Evolutionary conservation across 2,113 vertebrate species (phyloP), one percentile per base, ranked within the genome.

Genomic region (Pteropus alecto): DNA sequence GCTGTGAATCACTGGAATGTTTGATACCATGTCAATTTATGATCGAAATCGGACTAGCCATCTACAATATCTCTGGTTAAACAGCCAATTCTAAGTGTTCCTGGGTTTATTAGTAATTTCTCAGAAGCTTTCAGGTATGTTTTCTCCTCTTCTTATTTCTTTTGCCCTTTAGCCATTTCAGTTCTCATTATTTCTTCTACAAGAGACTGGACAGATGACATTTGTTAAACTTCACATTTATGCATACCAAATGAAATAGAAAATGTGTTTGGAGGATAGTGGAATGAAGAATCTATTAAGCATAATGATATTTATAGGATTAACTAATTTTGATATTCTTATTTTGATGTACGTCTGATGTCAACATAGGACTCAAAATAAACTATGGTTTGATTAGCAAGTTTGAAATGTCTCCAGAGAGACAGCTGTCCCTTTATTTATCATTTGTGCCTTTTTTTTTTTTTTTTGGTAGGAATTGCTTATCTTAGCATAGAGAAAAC

Each of bases 381-480:
- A 21, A 19, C 28, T 48, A 3, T 56, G 26, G 0, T 24, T 74
- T 76, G 24, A 84, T 71, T 38, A 74, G 61, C 3, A 51, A 79
- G 14, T 68, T 46, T 58, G 35, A 86, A 95, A 82, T 83, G 15
- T 94, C 70, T 90, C n/a, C 58, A 74, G 79, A 83, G 81, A 83
- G 48, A 35, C 10, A 87, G 13, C 30, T 74, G 12, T 77, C 7
- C 61, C 41, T 87, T 73, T 73, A 56, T 58, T 51, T 79, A 78
- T 79, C 18, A 41, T 18, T 30, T 71, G 2, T 77, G 26, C 33
- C 35, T 79, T 86, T 71, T 84, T 43, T 35, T 85, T 46, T 46
- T 46, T 46, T 46, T 78, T 88, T 60, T 78, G 77, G 38, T 71
- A 65, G 68, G 3, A 87, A 10, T 41, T 67, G 6, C 11, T 77